A percentile compares a stretch with the other conserved stretches of the same genome.
Conservation (phyloP, 2,888 invertebrate genomes). For the Ectemnius continuus region DNA sequence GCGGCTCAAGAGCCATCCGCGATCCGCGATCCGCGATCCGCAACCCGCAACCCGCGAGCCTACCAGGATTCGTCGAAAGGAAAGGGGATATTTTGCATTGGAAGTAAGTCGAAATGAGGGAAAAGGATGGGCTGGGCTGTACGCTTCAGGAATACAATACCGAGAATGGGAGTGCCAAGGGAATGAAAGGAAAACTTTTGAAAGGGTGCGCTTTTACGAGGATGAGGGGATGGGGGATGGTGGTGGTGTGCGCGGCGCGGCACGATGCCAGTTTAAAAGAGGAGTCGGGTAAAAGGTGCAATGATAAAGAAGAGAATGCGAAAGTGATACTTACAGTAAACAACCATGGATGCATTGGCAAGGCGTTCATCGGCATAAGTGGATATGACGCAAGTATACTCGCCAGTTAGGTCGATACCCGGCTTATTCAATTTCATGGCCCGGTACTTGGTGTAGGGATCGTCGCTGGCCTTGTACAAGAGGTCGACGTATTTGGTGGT, state of each 20-base stretch:
- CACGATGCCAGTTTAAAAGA: no score
- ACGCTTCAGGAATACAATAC: background rate
- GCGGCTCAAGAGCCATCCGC: no score
- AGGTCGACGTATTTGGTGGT: constrained; percentile 77
- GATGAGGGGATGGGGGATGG: no score
- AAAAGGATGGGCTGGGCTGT: background rate
- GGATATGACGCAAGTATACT: constrained; percentile 81
- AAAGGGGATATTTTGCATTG: background rate
- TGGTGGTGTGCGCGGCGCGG: background rate
- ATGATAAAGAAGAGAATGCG: no score
- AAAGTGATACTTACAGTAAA: constrained; percentile 79
- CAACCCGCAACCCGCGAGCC: background rate
- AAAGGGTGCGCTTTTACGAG: background rate
- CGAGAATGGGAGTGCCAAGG: background rate
- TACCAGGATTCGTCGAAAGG: background rate
- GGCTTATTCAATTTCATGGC: constrained; percentile 80
- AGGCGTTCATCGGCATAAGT: constrained; percentile 77
- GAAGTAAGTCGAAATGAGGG: background rate
- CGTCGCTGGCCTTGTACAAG: constrained; percentile 75
- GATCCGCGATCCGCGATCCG: background rate
- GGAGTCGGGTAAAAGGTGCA: no score
- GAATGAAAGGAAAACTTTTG: background rate
- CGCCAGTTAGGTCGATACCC: constrained; percentile 79
- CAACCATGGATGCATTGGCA: constrained; percentile 79
- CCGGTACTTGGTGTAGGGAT: constrained; percentile 77